phyloP scores from a whole-genome alignment of 30 jellyfish, hydroid and myxozoan species.

The Turritopsis dohrnii region DNA sequence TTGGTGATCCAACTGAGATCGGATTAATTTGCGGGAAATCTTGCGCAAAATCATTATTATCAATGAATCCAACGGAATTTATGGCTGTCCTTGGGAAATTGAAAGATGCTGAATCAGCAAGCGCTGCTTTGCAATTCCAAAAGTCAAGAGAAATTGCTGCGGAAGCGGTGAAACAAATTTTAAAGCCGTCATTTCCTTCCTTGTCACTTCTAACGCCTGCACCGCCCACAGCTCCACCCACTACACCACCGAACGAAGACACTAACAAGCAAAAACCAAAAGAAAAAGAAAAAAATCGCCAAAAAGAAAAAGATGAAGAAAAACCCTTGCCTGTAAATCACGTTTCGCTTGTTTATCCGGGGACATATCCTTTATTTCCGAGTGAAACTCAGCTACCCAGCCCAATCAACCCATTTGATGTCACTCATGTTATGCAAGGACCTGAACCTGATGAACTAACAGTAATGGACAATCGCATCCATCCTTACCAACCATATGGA shows the following conservation, averaged over 20 bases:
- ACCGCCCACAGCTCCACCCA: background rate
- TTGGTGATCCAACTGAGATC: slow-evolving; percentile 52
- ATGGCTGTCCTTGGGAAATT: slow-evolving; percentile 54
- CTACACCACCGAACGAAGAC: background rate
- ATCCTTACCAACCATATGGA: background rate
- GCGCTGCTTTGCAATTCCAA: slow-evolving; percentile 29
- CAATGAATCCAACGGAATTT: slow-evolving; percentile 62
- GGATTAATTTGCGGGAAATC: slow-evolving; percentile 75
- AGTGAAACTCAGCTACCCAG: background rate
- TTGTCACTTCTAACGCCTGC: background rate
- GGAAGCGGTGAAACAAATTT: slow-evolving; percentile 1
- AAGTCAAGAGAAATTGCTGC: slow-evolving; percentile 17
- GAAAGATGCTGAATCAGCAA: slow-evolving; percentile 21
- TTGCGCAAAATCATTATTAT: slow-evolving; percentile 69
- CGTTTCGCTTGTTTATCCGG: background rate
- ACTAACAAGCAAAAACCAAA: background rate
- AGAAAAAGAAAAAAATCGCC: slow-evolving; percentile 2
- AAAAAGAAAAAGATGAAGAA: slow-evolving; percentile 8
- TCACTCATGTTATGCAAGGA: background rate
- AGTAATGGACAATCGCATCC: background rate
- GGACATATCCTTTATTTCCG: background rate
- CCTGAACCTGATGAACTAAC: background rate
- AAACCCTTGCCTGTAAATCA: background rate
- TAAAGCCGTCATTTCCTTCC: background rate
- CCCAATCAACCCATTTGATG: background rate